Conservation (phyloP, 1,140 invertebrate genomes). For the Hydropsyche tenuis region DNA sequence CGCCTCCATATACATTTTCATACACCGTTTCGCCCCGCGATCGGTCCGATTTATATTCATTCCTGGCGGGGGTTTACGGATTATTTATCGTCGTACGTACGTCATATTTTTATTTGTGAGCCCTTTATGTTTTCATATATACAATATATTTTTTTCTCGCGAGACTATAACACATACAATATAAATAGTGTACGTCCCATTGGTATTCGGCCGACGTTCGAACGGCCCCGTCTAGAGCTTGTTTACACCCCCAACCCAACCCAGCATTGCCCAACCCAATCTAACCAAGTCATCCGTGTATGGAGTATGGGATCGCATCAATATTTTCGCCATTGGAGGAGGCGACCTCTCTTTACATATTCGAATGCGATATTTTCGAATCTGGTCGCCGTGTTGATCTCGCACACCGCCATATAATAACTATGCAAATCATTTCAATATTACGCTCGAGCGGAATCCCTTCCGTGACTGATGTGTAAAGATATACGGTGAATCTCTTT, state of each 20-base stretch:
- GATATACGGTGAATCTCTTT: background rate
- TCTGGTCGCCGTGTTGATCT: constrained; percentile 37
- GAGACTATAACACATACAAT: background rate
- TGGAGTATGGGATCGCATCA: constrained; percentile 8
- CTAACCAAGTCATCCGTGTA: background rate
- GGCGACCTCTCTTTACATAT: background rate
- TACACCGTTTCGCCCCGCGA: too few species aligned
- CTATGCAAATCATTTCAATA: constrained; percentile 50
- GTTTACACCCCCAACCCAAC: constrained; percentile 14
- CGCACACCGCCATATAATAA: constrained; percentile 45
- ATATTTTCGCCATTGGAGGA: constrained; percentile 25
- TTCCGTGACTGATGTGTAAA: constrained; percentile 42
- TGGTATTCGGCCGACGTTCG: constrained; percentile 24
- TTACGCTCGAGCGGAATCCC: constrained; percentile 42
- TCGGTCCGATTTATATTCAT: constrained; percentile 15
- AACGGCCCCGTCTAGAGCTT: constrained; percentile 5
- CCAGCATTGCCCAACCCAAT: background rate
- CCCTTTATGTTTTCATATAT: constrained; percentile 2
- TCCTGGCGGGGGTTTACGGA: background rate
- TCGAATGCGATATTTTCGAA: constrained; percentile 1
- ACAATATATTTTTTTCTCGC: background rate
- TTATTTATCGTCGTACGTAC: constrained; percentile 20
- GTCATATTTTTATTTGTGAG: constrained; percentile 21
- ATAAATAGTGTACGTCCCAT: constrained; percentile 33
- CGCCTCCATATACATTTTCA: too few species aligned